phyloP scores from a whole-genome alignment of 1,140 invertebrate species.

The Melipona quadrifasciata region DNA sequence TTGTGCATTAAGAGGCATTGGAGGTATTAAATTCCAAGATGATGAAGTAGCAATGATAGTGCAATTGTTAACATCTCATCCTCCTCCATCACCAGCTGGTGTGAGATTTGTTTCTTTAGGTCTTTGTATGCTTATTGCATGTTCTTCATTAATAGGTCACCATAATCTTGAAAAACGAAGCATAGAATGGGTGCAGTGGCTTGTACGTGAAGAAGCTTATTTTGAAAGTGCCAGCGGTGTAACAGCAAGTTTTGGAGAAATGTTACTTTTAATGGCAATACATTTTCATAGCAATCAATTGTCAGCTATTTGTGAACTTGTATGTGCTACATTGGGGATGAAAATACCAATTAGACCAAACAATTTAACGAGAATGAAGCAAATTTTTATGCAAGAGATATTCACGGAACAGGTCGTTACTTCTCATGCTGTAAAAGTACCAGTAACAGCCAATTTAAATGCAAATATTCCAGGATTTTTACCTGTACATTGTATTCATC shows the following conservation, averaged over 20 bases:
- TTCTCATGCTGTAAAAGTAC: constrained; percentile 96
- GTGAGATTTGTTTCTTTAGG: constrained; percentile 96
- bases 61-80: constrained; percentile 93
- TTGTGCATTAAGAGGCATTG: constrained; percentile 95
- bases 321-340: constrained; percentile 97
- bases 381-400: constrained; percentile 98
- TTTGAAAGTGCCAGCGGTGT: constrained; percentile 90
- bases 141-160: constrained; percentile 91
- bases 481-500: constrained; percentile 98
- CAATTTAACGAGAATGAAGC: constrained; percentile 94
- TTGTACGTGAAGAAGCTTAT: constrained; percentile 94
- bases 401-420: constrained; percentile 99
- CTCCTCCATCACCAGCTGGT: constrained; percentile 93
- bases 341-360: constrained; percentile 96
- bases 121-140: constrained; percentile 97
- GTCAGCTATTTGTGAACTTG: constrained; percentile 94
- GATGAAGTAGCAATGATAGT: constrained; percentile 94
- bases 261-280: constrained; percentile 97
- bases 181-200: constrained; percentile 97
- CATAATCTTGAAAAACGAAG: constrained; percentile 92
- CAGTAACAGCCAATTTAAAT: constrained; percentile 94
- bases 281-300: constrained; percentile 98
- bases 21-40: constrained; percentile 96
- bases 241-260: constrained; percentile 95
- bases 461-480: constrained; percentile 95